Evolutionary conservation across 2,888 invertebrate species (phyloP).

Genomic region (Pristionchus exspectatus): DNA sequence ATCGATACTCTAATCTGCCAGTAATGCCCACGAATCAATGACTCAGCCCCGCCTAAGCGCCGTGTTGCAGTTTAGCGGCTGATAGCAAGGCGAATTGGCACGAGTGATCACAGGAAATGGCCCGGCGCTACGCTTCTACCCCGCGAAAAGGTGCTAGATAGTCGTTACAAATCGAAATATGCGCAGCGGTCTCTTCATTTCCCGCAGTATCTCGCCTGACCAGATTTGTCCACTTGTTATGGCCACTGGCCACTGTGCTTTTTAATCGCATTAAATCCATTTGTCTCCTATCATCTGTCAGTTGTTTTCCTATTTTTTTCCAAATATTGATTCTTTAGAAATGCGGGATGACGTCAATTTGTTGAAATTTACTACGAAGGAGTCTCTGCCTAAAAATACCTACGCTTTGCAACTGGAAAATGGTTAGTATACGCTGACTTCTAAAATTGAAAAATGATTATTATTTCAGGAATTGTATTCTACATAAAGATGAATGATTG

Average conservation of each 20-base stretch:
- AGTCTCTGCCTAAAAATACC: neutral
- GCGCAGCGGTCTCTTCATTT: neutral
- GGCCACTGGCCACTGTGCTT: neutral
- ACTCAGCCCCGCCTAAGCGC: neutral
- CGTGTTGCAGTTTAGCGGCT: neutral
- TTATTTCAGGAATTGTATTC: neutral
- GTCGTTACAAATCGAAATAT: too few species aligned
- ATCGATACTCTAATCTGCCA: neutral
- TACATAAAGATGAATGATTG: constrained; percentile 4
- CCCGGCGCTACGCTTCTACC: neutral
- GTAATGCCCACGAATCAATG: neutral
- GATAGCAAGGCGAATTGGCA: neutral
- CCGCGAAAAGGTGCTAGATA: neutral
- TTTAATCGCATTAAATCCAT: neutral
- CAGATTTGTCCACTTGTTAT: too few species aligned
- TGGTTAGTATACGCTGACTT: neutral
- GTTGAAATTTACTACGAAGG: neutral
- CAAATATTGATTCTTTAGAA: neutral
- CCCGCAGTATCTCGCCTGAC: too few species aligned
- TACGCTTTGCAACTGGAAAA: neutral
- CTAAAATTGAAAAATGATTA: neutral
- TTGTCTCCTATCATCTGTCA: neutral
- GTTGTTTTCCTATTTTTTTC: too few species aligned
- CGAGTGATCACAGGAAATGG: neutral
- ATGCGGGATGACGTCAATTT: neutral